phyloP scores from a whole-genome alignment of 2,797 vertebrate species.

The Amniataba percoides region DNA sequence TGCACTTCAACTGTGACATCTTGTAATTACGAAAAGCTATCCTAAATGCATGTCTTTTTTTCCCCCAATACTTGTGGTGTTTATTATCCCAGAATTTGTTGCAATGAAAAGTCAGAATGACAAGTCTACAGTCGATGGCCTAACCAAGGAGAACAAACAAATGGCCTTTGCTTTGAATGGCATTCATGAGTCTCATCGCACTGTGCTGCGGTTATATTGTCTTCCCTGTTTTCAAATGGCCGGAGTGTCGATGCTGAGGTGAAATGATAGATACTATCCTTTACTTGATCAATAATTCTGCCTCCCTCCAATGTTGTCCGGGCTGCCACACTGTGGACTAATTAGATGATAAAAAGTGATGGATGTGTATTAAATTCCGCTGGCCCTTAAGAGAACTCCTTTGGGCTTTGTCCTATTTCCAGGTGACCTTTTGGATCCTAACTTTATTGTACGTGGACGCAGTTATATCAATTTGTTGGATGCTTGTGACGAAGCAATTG shows the following conservation, averaged over 20 bases:
- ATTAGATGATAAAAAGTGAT: slow-evolving; percentile 99
- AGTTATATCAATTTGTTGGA: slow-evolving; percentile 90
- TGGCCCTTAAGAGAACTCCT: slow-evolving; percentile 88
- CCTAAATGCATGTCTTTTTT: not conserved
- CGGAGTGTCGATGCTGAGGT: slow-evolving; percentile 62
- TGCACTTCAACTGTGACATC: not conserved
- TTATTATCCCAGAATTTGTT: not conserved
- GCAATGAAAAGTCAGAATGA: slow-evolving; percentile 21
- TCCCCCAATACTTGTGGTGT: not conserved
- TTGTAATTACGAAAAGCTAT: not conserved
- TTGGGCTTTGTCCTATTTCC: slow-evolving; percentile 90
- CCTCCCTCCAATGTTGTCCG: slow-evolving; percentile 88
- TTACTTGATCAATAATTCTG: slow-evolving; percentile 92
- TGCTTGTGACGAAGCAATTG: slow-evolving; percentile 87
- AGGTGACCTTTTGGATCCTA: slow-evolving; percentile 93
- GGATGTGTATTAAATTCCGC: slow-evolving; percentile 94
- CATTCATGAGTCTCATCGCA: slow-evolving; percentile 66
- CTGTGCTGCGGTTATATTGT: slow-evolving; percentile 74
- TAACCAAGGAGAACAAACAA: slow-evolving; percentile 57
- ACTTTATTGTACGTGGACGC: slow-evolving; percentile 88
- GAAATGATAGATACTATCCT: slow-evolving; percentile 94
- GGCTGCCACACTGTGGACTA: slow-evolving; percentile 91
- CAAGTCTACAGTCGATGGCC: slow-evolving; percentile 42
- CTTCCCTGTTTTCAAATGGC: slow-evolving; percentile 73
- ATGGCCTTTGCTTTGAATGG: slow-evolving; percentile 48